These are phyloP conservation scores for Anseranas semipalmata DNA, from an alignment of 2,113 vertebrate genomes.

Conservation along the genomic window DNA sequence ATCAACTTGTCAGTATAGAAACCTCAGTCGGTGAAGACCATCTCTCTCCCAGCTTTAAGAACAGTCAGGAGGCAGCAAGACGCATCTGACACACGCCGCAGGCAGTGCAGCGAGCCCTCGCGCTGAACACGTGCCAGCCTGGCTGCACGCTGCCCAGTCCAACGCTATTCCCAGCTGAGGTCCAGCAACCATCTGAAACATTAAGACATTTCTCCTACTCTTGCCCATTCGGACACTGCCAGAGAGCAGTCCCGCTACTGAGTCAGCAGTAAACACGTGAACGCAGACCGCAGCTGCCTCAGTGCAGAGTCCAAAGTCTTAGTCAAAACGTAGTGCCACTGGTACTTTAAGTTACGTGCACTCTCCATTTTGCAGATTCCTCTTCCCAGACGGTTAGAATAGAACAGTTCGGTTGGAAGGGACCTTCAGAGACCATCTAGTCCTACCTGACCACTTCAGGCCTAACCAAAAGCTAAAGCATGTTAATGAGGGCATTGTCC, in stretches of 20 bases:
- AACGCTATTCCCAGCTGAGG: fast-evolving
- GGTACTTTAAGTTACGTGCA: fast-evolving
- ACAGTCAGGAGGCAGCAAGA: neutral
- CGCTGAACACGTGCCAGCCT: neutral
- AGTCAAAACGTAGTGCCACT: neutral
- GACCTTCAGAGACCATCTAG: neutral
- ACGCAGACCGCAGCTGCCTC: neutral
- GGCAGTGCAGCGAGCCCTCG: fast-evolving
- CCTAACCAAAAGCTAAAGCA: neutral
- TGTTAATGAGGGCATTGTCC: neutral
- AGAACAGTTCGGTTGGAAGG: neutral
- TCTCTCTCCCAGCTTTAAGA: neutral
- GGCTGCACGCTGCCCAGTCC: neutral
- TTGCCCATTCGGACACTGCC: neutral
- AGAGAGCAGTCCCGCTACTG: neutral
- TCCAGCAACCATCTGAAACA: fast-evolving
- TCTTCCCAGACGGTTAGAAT: neutral
- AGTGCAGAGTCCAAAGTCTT: slow-evolving; percentile 52
- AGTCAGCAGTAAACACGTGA: neutral
- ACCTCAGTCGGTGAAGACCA: neutral
- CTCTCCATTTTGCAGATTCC: neutral
- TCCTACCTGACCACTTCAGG: neutral
- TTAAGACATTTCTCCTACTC: neutral
- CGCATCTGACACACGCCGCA: fast-evolving
- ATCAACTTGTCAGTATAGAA: neutral